Evolutionary conservation across 30 jellyfish, hydroid and myxozoan species (phyloP).

Genomic region (Cassiopea xamachana): DNA sequence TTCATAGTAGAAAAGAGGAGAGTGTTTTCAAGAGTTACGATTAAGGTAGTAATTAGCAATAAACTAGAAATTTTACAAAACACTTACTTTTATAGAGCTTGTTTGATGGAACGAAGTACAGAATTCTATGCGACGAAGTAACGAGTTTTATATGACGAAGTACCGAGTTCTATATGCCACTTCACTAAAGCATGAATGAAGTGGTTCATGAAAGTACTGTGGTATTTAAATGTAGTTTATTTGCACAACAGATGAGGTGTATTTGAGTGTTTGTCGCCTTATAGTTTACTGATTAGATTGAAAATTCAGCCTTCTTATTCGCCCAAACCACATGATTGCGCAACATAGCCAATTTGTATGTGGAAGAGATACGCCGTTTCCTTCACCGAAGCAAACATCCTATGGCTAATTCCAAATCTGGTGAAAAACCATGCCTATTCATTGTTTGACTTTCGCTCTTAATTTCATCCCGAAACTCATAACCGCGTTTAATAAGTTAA

Average conservation of each 20-base stretch:
- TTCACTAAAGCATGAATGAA: neutral
- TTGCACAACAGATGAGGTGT: neutral
- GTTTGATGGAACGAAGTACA: too few relatives aligned
- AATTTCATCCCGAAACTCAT: slow-evolving; percentile 1
- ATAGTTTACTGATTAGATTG: neutral
- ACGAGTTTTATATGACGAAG: too few relatives aligned
- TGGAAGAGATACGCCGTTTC: neutral
- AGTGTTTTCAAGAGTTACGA: too few relatives aligned
- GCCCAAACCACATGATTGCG: neutral
- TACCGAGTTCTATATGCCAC: neutral
- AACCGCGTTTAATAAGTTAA: neutral
- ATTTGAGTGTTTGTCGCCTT: neutral
- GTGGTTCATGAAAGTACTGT: neutral
- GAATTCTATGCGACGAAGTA: too few relatives aligned
- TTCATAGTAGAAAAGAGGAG: too few relatives aligned
- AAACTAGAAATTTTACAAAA: too few relatives aligned
- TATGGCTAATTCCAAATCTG: neutral
- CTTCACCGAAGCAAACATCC: neutral
- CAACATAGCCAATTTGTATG: neutral
- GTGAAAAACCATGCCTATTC: slow-evolving; percentile 3
- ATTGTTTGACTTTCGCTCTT: neutral
- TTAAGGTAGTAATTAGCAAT: too few relatives aligned
- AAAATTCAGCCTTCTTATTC: neutral
- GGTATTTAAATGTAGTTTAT: neutral
- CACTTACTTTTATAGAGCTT: too few relatives aligned